phyloP scores from a whole-genome alignment of 2,797 vertebrate genomes.

The Rhinogobio ventralis region DNA sequence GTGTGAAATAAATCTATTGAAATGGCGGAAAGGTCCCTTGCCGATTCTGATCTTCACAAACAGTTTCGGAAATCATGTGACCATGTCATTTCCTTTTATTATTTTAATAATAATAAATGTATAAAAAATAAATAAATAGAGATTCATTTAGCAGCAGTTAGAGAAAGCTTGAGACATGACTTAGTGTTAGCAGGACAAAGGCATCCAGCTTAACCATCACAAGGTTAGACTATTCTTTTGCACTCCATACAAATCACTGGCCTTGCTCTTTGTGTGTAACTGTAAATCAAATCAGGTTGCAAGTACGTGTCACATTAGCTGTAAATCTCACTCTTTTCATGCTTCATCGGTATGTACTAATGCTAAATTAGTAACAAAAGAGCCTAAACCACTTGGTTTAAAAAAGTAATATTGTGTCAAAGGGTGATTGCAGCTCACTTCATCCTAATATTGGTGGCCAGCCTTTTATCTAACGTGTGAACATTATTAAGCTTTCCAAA shows the following conservation, averaged over 20 bases:
- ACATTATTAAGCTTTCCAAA: slow-evolving; percentile 45
- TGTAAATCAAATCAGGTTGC: background rate
- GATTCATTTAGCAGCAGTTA: background rate
- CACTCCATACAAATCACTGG: background rate
- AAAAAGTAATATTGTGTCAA: background rate
- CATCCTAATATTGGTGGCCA: slow-evolving; percentile 25
- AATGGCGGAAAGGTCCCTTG: background rate
- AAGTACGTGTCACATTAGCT: background rate
- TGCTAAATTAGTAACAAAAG: slow-evolving; percentile 6
- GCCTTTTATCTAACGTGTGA: slow-evolving; percentile 31
- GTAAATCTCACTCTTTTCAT: slow-evolving; percentile 15
- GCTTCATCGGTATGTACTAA: background rate
- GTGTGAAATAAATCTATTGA: slow-evolving; percentile 25
- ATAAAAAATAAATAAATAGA: background rate
- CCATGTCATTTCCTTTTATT: slow-evolving; percentile 32
- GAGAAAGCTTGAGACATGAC: background rate
- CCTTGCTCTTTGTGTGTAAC: background rate
- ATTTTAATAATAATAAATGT: background rate
- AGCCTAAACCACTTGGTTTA: background rate
- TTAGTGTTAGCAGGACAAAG: background rate
- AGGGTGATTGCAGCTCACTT: slow-evolving; percentile 10
- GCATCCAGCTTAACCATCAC: background rate
- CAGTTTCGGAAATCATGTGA: slow-evolving; percentile 20
- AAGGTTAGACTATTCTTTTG: slow-evolving; percentile 6
- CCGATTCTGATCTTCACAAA: slow-evolving; percentile 4